Conservation (phyloP, 2,888 invertebrate genomes). For the Subacronicta megacephala region DNA sequence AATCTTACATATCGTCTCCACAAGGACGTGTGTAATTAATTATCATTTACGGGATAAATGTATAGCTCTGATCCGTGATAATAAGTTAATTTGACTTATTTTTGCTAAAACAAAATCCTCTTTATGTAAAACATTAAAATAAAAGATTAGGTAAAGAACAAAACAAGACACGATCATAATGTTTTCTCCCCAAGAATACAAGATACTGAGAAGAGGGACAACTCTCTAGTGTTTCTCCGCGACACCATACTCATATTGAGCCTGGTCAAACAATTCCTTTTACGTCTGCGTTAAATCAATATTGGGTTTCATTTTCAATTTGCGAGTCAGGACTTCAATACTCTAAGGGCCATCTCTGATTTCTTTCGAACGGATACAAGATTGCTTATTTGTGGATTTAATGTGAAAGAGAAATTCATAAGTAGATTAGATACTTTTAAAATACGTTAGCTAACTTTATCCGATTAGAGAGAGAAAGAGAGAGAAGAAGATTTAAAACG, state of each 20-base stretch:
- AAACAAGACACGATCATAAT: not conserved
- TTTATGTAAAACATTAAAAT: no score
- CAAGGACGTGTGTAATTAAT: no score
- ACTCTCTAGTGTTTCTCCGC: not conserved
- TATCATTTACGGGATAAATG: no score
- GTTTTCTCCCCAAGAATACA: not conserved
- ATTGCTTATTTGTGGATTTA: not conserved
- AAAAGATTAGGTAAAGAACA: no score
- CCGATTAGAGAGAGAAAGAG: no score
- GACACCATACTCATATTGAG: not conserved
- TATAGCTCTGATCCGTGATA: no score
- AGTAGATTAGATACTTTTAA: not conserved
- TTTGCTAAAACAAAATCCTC: no score
- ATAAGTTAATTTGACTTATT: no score
- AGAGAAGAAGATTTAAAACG: no score
- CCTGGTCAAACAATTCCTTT: not conserved
- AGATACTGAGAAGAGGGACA: not conserved
- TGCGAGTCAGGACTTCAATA: constrained; percentile 1
- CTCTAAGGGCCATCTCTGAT: constrained; percentile 2
- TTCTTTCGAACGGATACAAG: not conserved
- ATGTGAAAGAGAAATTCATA: not conserved
- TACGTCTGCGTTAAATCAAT: constrained; percentile 1
- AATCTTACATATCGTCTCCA: no score
- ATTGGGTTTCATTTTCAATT: constrained; percentile 4
- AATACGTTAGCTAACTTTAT: no score